A percentile compares a stretch with the other conserved stretches of the same genome.
phyloP scores from a whole-genome alignment of 1,140 invertebrate genomes.

The Tribolium madens region DNA sequence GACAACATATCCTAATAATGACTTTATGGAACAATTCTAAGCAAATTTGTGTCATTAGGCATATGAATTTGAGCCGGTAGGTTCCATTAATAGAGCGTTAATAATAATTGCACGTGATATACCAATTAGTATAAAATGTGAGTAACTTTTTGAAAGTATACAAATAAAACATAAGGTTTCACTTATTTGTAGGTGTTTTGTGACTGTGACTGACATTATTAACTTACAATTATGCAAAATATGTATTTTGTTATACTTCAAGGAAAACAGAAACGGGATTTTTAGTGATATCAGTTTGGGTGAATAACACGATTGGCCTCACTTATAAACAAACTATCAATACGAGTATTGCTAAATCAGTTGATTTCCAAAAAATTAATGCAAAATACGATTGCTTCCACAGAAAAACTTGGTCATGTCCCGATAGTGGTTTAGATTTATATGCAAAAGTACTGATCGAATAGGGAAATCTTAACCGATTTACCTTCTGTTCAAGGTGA shows the following conservation, averaged over 20 bases:
- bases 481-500: conserved; percentile 51
- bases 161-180: conserved; percentile 30
- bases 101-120: conserved; percentile 28
- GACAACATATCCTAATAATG: too few species aligned
- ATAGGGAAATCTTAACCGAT: conserved; percentile 42
- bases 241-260: conserved; percentile 6
- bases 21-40: too few species aligned
- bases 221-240: conserved; percentile 6
- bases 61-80: background rate
- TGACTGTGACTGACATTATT: conserved; percentile 12
- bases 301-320: conserved; percentile 3
- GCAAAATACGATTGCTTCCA: background rate
- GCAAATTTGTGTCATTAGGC: background rate
- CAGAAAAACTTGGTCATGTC: background rate
- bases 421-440: background rate
- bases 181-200: conserved; percentile 33
- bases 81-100: conserved; percentile 26
- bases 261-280: conserved; percentile 26
- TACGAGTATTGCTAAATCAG: background rate
- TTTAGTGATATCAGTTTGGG: background rate
- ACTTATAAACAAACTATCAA: background rate
- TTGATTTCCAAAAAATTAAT: too few species aligned
- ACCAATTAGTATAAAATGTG: conserved; percentile 16
- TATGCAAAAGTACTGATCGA: conserved; percentile 17
- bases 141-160: conserved; percentile 26